Evolutionary conservation across 2,797 vertebrate genomes (phyloP), one percentile per base, ranked within the genome.

Genomic region (Syngnathus rostellatus): DNA sequence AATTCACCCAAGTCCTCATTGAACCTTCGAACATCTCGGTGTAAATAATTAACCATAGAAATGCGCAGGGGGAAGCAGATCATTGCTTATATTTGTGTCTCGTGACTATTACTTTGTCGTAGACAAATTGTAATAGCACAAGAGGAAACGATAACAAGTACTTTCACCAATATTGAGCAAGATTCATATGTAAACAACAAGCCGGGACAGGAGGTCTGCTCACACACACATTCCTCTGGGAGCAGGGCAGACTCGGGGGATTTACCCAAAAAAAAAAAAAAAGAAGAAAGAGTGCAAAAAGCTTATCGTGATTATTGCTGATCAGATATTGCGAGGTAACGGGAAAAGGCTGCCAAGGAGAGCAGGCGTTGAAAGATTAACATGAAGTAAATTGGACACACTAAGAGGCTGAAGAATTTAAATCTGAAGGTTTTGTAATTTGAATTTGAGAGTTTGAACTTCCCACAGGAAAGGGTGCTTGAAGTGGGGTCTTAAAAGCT

Each of bases 121-220:
- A 5, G 60, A 23, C 39, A 14, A 57, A 23, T 14, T 61, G 9
- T 45, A 7, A 14, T 64, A 62, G 21, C 37, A 45, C 39, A 68
- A 12, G n/a, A 14, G 17, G 46, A 66, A 63, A 55, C 16, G 5
- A 57, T 41, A 14, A 48, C 3, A 37, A 6, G 8, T 2, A 53
- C 61, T 72, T 72, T 68, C 39, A 3, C 0, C 53, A 10, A 1
- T 58, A 69, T 66, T 81, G 74, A 74, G 75, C 60, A 82, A 78
- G 58, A 80, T 14, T 58, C 16, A 10, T 69, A 73, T 37, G 68
- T 83, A 73, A 81, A 83, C 80, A 72, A 16, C 69, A 67, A 72
- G 74, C 78, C 21, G 3, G 51, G 67, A 78, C 79, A 31, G 31
- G 31, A 25, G 25, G 39, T 73, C 39, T 68, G 55, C 70, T 53